Conservation (phyloP, 37 sponge, comb jelly and placozoan genomes). For the Halisarca cf. caerulea region DNA sequence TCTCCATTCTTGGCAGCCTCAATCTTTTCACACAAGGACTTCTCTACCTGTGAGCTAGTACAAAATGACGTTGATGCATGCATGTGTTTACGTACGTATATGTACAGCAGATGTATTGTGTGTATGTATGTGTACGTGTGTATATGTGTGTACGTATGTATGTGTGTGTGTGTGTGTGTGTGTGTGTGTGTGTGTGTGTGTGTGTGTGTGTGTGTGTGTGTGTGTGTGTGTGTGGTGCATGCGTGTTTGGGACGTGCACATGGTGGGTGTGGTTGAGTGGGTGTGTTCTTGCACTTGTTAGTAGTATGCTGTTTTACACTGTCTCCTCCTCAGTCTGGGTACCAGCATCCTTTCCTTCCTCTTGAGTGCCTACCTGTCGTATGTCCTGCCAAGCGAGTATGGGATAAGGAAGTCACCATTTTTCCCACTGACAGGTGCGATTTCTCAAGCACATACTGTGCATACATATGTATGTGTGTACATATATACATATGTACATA, state of each 20-base stretch:
- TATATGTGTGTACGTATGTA: too few relatives aligned
- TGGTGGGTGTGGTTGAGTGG: too few relatives aligned
- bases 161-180: too few relatives aligned
- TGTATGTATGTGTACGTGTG: not conserved
- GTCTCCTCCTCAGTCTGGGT: constrained; percentile 2
- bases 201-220: too few relatives aligned
- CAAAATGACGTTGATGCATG: too few relatives aligned
- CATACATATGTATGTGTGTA: not conserved
- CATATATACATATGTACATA: not conserved
- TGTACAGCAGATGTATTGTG: not conserved
- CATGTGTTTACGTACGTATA: not conserved
- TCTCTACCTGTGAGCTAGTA: constrained; percentile 48
- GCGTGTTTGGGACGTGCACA: too few relatives aligned
- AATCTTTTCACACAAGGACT: constrained; percentile 69
- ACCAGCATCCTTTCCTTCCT: constrained; percentile 39
- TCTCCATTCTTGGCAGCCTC: constrained; percentile 45
- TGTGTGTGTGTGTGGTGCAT: too few relatives aligned
- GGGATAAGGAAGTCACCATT: constrained; percentile 76
- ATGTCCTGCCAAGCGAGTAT: constrained; percentile 72
- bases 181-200: too few relatives aligned
- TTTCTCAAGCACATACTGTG: too few relatives aligned
- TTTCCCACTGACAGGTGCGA: constrained; percentile 73
- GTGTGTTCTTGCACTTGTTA: too few relatives aligned
- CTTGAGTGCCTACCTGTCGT: constrained; percentile 60
- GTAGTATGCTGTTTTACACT: too few relatives aligned